These are phyloP conservation scores for Osedax fenrisi DNA, from an alignment of 2,888 invertebrate species.

Conservation along the genomic window DNA sequence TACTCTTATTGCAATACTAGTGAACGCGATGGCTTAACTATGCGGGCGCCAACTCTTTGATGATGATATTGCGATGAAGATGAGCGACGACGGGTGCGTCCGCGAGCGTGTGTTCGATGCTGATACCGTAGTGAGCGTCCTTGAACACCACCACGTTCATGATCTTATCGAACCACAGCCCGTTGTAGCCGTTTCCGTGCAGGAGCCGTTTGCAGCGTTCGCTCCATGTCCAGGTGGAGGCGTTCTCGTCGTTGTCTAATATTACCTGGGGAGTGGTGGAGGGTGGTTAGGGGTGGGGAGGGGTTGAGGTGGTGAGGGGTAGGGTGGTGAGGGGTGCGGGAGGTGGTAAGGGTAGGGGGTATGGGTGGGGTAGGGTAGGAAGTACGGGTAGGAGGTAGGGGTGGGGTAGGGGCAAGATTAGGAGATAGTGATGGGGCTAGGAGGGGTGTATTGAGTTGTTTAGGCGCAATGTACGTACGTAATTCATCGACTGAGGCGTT, in stretches of 20 bases:
- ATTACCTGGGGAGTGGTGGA: not conserved
- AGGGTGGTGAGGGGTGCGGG: not conserved
- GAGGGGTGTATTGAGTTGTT: too few relatives aligned
- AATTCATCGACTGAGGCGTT: too few relatives aligned
- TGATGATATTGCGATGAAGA: conserved; percentile 50
- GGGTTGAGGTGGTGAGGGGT: not conserved
- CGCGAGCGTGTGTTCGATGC: conserved; percentile 53
- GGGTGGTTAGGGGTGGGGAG: not conserved
- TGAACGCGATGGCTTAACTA: too few relatives aligned
- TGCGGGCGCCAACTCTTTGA: conserved; percentile 49
- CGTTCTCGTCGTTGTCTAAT: not conserved
- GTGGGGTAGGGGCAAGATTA: too few relatives aligned
- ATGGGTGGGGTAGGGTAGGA: too few relatives aligned
- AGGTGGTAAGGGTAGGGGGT: too few relatives aligned
- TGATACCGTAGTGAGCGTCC: conserved; percentile 52
- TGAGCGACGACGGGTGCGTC: conserved; percentile 54
- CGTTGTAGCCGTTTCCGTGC: conserved; percentile 52
- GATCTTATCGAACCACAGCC: conserved; percentile 53
- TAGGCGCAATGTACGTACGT: too few relatives aligned
- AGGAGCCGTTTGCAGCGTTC: conserved; percentile 49
- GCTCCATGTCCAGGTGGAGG: conserved; percentile 38
- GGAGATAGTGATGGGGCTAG: too few relatives aligned
- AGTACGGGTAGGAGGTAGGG: too few relatives aligned
- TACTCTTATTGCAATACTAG: too few relatives aligned
- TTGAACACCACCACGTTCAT: conserved; percentile 50